Percentiles rank a stretch among this genome's conserved stretches.
phyloP scores from a whole-genome alignment of 2,888 invertebrate species.

The Artemia sinica region DNA sequence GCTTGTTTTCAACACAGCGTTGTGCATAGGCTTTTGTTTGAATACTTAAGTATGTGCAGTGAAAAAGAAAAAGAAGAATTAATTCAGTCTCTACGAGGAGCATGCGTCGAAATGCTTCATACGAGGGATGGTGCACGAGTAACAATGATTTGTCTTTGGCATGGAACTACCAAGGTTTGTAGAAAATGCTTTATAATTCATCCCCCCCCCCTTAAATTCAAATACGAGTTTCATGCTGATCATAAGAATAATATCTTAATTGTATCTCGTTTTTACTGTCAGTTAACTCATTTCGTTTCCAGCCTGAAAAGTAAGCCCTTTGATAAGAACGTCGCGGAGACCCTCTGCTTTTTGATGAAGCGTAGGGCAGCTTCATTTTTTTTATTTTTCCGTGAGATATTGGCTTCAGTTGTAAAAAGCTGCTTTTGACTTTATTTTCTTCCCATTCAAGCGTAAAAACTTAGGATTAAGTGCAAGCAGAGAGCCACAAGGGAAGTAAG shows the following conservation, averaged over 20 bases:
- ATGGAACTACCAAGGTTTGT: constrained; percentile 42
- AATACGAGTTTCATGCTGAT: constrained; percentile 7
- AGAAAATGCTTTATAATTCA: constrained; percentile 22
- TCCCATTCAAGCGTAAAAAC: no score
- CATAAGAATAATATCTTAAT: not conserved
- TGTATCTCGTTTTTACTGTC: not conserved
- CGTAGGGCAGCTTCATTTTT: no score
- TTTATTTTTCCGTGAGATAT: no score
- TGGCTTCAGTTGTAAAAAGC: no score
- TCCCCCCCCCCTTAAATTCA: not conserved
- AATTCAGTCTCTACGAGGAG: constrained; percentile 49
- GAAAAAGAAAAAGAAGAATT: constrained; percentile 52
- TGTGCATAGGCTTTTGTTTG: constrained; percentile 60
- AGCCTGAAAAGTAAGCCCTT: not conserved
- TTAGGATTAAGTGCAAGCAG: no score
- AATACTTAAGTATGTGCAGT: constrained; percentile 58
- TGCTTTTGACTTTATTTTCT: no score
- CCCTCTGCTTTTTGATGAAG: no score
- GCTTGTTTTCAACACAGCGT: constrained; percentile 37
- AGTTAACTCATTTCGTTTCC: not conserved
- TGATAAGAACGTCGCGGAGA: no score
- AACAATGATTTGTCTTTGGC: constrained; percentile 70
- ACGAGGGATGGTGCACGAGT: constrained; percentile 64
- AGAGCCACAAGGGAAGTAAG: no score
- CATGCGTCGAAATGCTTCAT: constrained; percentile 47